These are phyloP conservation scores for Rhaphigaster nebulosa DNA, from an alignment of 2,888 invertebrate genomes.

Conservation along the genomic window DNA sequence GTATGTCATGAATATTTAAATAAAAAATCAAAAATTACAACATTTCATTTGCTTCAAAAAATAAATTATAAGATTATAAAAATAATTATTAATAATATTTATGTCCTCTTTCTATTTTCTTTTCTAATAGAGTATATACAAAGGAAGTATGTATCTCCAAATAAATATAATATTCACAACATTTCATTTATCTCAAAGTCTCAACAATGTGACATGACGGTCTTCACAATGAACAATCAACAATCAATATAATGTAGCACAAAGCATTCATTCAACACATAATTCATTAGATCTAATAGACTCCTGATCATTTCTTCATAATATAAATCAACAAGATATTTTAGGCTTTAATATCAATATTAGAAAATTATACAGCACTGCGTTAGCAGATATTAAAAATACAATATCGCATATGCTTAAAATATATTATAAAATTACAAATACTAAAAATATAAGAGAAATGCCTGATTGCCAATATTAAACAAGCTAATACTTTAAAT, in stretches of 20 bases:
- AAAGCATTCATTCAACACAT: neutral
- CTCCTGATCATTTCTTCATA: neutral
- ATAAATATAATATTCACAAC: conserved; percentile 3
- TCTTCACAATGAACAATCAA: conserved; percentile 10
- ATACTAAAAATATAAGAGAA: conserved; percentile 34
- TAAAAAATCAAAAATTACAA: conserved; percentile 2
- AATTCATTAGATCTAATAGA: neutral
- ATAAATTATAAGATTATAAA: conserved; percentile 11
- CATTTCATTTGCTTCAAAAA: neutral
- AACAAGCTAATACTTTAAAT: neutral
- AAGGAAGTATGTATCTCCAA: neutral
- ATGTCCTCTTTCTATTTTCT: conserved; percentile 20
- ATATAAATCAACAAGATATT: conserved; percentile 5
- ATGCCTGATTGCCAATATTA: neutral
- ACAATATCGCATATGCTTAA: neutral
- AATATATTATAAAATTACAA: conserved; percentile 21
- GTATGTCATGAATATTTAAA: neutral
- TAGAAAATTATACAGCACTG: neutral
- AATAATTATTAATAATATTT: conserved; percentile 38
- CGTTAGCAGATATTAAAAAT: neutral
- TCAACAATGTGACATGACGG: neutral
- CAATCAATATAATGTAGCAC: neutral
- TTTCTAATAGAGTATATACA: conserved; percentile 31
- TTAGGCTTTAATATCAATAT: conserved; percentile 31
- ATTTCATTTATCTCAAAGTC: neutral